phyloP scores from a whole-genome alignment of 37 sponge, comb jelly and placozoan species.

The Aphrocallistes beatrix region DNA sequence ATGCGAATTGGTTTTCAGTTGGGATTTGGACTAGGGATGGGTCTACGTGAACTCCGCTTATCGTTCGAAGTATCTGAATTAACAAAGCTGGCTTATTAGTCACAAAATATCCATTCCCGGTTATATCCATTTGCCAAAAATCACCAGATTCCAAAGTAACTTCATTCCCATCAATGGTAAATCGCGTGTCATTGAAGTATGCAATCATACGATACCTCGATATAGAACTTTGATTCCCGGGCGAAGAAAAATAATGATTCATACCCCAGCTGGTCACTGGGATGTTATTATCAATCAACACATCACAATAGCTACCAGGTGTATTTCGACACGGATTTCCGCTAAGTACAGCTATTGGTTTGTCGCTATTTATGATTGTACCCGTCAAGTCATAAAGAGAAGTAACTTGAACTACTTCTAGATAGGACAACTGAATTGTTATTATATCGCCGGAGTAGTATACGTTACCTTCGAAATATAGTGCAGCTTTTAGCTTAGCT shows the following conservation, averaged over 20 bases:
- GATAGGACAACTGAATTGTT: neutral
- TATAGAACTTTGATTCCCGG: neutral
- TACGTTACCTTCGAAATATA: neutral
- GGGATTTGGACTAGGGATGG: slow-evolving; percentile 4
- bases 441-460: neutral
- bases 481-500: neutral
- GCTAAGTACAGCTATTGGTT: neutral
- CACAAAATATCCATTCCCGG: neutral
- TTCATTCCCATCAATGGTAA: neutral
- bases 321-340: neutral
- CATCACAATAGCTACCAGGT: neutral
- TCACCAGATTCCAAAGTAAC: neutral
- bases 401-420: neutral
- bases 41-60: neutral
- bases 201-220: neutral
- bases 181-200: neutral
- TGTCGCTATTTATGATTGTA: neutral
- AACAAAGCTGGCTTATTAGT: neutral
- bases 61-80: neutral
- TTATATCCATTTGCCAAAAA: neutral
- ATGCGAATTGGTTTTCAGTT: neutral
- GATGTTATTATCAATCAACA: neutral
- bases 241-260: neutral
- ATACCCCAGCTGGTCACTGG: slow-evolving; percentile 1
- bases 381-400: neutral